A percentile compares a stretch with the other conserved stretches of the same genome.
phyloP scores from a whole-genome alignment of 2,888 invertebrate species.

The Agrochola lychnidis region DNA sequence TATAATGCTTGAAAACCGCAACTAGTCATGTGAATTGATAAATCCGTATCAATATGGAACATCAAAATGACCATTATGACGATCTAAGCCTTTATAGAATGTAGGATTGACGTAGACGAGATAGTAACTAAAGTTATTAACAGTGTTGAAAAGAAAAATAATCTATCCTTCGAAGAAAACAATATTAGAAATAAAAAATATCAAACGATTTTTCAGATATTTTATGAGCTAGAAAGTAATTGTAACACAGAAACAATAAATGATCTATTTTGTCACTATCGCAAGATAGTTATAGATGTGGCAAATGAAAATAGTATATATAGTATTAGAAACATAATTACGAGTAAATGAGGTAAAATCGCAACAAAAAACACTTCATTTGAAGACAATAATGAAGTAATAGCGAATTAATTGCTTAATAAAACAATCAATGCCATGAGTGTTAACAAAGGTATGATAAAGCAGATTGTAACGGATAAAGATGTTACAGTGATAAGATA shows the following conservation, averaged over 20 bases:
- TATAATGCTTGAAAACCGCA: conserved; percentile 17
- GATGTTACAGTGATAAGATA: conserved; percentile 32
- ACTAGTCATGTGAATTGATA: conserved; percentile 12
- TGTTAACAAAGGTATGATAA: conserved; percentile 32
- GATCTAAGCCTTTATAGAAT: conserved; percentile 1
- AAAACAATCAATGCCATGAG: conserved; percentile 28
- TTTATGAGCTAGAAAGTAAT: background rate
- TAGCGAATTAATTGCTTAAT: conserved; percentile 22
- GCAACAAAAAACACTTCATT: conserved; percentile 17
- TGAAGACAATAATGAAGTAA: conserved; percentile 24
- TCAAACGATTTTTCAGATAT: background rate
- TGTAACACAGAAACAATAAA: background rate
- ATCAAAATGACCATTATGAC: background rate
- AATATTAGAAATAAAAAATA: background rate
- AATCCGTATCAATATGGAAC: conserved; percentile 13
- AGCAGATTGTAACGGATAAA: conserved; percentile 16
- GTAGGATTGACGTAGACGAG: background rate
- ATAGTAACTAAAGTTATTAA: background rate
- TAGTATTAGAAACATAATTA: background rate
- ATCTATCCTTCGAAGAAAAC: background rate
- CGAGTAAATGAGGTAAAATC: conserved; percentile 8
- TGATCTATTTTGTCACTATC: background rate
- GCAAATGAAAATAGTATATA: background rate
- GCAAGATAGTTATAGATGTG: background rate
- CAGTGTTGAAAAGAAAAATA: background rate